Evolutionary conservation across 1,140 invertebrate species (phyloP), one percentile per base, ranked within the genome.

Genomic region (Trichonephila clavata): DNA sequence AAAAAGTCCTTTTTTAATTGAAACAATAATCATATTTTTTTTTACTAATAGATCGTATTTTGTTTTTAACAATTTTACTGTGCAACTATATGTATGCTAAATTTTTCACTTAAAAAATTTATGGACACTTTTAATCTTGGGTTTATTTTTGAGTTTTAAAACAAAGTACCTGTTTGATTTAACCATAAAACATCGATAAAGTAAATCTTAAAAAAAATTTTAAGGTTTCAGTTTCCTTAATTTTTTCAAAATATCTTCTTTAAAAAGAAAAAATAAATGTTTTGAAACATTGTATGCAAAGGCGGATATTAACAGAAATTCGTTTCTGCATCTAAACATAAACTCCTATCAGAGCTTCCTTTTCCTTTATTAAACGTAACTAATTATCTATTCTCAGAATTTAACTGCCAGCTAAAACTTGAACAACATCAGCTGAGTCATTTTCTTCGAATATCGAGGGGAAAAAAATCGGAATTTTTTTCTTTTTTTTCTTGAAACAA

Each of bases 341-440:
- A 24, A 68, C 50, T 68, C n/a, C 24, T n/a, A 68, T n/a, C 65
- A 24, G 65, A 68, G 27, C 7, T 77, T 77, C 71, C 71, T 32
- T 77, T 77, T 77, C 71, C 71, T 77, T 77, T 77, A 77, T 32
- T 77, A 32, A 77, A 32, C 4, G 27, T 24, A 77, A 77, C 32
- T 39, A 77, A 16, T 20, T 77, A 77, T 77, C 71, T 32, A 39
- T 39, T 18, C 71, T 39, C 14, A 77, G 71, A 77, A 77, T 32
- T 77, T 39, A 39, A 77, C 61, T 63, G 21, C 7, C 16, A 21
- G 61, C 20, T 18, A 63, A 18, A 63, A 63, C 18, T 27, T 20
- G 32, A 18, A 6, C 32, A 39, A 6, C 27, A 77, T 39, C 71
- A 77, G 5, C 39, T 20, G 21, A 63, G 16, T 32, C 6, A 32